These are phyloP conservation scores for Cavia aperea DNA, from an alignment of 2,113 vertebrate species.

Conservation along the genomic window DNA sequence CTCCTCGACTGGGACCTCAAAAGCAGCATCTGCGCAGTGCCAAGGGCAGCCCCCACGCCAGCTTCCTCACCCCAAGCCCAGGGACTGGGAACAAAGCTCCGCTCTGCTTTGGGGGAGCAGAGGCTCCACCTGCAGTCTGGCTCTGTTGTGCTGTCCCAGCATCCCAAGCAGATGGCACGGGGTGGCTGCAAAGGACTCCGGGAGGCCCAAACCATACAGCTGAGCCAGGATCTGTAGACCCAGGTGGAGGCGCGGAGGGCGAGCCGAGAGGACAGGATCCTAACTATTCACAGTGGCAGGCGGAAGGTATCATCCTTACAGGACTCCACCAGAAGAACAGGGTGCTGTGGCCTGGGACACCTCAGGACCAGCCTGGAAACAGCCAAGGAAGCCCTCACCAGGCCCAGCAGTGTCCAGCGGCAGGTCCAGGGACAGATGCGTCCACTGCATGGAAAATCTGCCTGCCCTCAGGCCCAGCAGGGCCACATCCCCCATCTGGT, in stretches of 20 bases:
- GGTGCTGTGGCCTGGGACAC: fast-evolving
- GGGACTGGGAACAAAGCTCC: neutral
- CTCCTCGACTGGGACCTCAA: neutral
- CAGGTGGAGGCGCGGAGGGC: neutral
- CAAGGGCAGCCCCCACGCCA: neutral
- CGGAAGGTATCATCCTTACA: neutral
- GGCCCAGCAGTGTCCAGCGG: neutral
- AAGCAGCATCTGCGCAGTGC: neutral
- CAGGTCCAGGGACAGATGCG: neutral
- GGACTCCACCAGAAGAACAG: neutral
- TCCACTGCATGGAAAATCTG: neutral
- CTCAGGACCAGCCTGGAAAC: neutral
- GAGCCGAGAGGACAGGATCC: neutral
- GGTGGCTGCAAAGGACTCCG: conserved; percentile 32
- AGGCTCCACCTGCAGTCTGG: neutral
- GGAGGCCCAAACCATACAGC: conserved; percentile 19
- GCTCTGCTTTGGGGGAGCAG: conserved; percentile 6
- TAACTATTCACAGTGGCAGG: neutral
- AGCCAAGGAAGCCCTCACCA: neutral
- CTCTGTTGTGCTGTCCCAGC: neutral
- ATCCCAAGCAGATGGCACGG: conserved; percentile 49
- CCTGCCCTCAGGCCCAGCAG: neutral
- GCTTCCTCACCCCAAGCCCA: neutral
- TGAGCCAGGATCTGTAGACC: conserved; percentile 19
- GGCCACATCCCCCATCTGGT: neutral